Conservation (phyloP, 2,797 vertebrate genomes). For the Cirrhinus molitorella region DNA sequence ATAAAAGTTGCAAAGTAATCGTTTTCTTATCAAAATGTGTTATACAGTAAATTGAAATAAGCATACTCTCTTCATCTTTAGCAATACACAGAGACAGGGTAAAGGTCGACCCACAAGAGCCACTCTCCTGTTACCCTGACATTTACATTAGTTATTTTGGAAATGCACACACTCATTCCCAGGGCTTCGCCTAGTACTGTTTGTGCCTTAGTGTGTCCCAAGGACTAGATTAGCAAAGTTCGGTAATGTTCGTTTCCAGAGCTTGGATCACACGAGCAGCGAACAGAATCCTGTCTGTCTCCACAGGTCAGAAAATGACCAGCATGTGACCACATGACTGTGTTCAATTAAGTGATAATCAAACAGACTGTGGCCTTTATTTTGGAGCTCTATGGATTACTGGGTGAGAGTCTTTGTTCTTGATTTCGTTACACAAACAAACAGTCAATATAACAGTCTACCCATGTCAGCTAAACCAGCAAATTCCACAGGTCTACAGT, state of each 20-base stretch:
- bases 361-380: constrained; percentile 12
- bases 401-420: neutral
- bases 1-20: no score
- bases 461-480: neutral
- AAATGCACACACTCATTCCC: constrained; percentile 16
- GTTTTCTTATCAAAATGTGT: no score
- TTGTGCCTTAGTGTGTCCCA: neutral
- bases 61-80: neutral
- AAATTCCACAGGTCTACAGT: neutral
- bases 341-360: constrained; percentile 44
- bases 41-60: neutral
- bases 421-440: neutral
- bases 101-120: constrained; percentile 35
- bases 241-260: neutral
- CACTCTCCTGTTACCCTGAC: constrained; percentile 66
- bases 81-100: neutral
- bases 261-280: neutral
- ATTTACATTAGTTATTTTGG: constrained; percentile 67
- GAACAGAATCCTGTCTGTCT: neutral
- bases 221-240: neutral
- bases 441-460: neutral
- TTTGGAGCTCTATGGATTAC: neutral
- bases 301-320: constrained; percentile 53
- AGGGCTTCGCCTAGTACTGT: neutral
- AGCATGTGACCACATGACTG: constrained; percentile 59